These are phyloP conservation scores for Cynopterus sphinx DNA, from an alignment of 2,797 vertebrate genomes.

Conservation along the genomic window DNA sequence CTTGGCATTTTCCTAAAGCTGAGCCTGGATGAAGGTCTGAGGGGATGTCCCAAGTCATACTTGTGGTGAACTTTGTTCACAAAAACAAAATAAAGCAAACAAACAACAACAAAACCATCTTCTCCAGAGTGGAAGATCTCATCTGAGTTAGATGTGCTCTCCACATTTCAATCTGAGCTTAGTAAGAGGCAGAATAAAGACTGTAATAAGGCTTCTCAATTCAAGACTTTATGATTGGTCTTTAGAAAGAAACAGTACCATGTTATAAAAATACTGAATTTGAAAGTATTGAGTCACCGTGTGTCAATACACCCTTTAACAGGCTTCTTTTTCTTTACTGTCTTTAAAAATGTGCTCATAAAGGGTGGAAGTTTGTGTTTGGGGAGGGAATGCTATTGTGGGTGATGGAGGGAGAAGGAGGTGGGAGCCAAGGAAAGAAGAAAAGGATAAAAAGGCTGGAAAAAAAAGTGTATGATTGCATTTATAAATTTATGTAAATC, in stretches of 20 bases:
- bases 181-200: constrained; percentile 8
- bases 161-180: neutral
- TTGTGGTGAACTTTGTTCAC: neutral
- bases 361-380: neutral
- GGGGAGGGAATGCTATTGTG: neutral
- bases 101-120: neutral
- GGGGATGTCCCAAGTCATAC: neutral
- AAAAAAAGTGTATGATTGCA: neutral
- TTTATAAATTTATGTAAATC: neutral
- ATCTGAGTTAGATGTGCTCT: neutral
- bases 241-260: constrained; percentile 26
- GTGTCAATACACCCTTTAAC: neutral
- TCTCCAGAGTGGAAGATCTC: constrained; percentile 21
- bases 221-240: constrained; percentile 28
- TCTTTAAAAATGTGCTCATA: neutral
- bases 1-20: neutral
- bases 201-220: neutral
- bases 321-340: neutral
- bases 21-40: neutral
- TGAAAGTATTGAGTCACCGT: neutral
- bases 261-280: neutral
- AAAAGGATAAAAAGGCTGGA: neutral
- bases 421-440: neutral
- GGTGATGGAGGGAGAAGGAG: neutral
- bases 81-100: neutral